These are phyloP conservation scores for Dicycla oo DNA, from an alignment of 2,888 invertebrate species.

Conservation along the genomic window DNA sequence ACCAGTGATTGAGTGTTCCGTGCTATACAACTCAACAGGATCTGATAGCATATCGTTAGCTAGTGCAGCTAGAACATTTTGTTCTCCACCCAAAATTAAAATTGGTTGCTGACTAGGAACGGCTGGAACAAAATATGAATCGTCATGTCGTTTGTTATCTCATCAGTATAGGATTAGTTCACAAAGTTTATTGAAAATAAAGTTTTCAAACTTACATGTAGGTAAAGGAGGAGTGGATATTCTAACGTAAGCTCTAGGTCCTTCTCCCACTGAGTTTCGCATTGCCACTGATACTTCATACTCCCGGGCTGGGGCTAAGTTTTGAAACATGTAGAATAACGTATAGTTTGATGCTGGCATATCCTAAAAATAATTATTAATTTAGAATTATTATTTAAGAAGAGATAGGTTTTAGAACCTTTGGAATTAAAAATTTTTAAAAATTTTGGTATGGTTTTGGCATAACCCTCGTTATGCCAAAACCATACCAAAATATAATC, in stretches of 20 bases:
- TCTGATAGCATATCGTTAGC: slow-evolving; percentile 92
- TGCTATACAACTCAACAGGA: slow-evolving; percentile 92
- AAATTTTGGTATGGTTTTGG: too few species aligned
- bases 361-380: slow-evolving; percentile 88
- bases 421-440: too few species aligned
- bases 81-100: slow-evolving; percentile 93
- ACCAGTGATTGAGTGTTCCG: slow-evolving; percentile 87
- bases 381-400: neutral
- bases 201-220: slow-evolving; percentile 86
- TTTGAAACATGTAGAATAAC: slow-evolving; percentile 94
- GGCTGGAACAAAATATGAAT: slow-evolving; percentile 81
- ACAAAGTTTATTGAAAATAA: neutral
- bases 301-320: slow-evolving; percentile 92
- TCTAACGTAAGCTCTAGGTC: slow-evolving; percentile 92
- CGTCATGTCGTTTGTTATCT: neutral
- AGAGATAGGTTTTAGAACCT: neutral
- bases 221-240: slow-evolving; percentile 93
- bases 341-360: slow-evolving; percentile 93
- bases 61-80: slow-evolving; percentile 92
- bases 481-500: neutral
- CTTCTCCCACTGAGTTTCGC: slow-evolving; percentile 95
- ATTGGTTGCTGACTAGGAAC: slow-evolving; percentile 92
- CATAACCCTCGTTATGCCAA: neutral
- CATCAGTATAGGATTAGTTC: neutral
- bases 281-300: slow-evolving; percentile 95